A percentile compares a stretch with the other conserved stretches of the same genome.
Conservation (phyloP, 2,888 invertebrate genomes). For the Hyposoter dolosus region DNA sequence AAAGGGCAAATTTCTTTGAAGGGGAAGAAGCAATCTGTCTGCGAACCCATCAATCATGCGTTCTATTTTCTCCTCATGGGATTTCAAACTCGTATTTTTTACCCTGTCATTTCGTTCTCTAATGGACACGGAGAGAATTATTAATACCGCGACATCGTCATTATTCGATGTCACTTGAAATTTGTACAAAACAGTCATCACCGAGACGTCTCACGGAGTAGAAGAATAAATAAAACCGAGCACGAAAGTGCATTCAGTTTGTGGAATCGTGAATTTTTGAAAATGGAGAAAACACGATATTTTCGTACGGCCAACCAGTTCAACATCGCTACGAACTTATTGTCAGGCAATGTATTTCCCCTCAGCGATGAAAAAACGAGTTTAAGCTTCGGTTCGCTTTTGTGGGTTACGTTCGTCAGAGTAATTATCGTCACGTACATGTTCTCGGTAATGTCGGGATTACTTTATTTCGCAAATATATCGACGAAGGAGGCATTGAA, state of each 20-base stretch:
- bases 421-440: slow-evolving; percentile 50
- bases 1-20: background rate
- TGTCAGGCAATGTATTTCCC: slow-evolving; percentile 74
- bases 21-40: background rate
- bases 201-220: background rate
- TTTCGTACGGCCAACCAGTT: slow-evolving; percentile 69
- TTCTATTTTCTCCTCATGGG: background rate
- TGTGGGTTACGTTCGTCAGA: slow-evolving; percentile 14
- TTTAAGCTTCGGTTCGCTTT: background rate
- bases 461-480: slow-evolving; percentile 57
- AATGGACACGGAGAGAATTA: slow-evolving; percentile 39
- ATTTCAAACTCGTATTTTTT: background rate
- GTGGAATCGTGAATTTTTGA: background rate
- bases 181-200: slow-evolving; percentile 18
- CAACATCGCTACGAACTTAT: slow-evolving; percentile 67
- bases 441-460: slow-evolving; percentile 20
- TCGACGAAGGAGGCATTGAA: slow-evolving; percentile 62
- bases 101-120: background rate
- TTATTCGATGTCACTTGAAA: slow-evolving; percentile 8
- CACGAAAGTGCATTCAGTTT: slow-evolving; percentile 11
- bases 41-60: background rate
- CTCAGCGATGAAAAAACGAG: slow-evolving; percentile 26
- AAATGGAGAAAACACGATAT: slow-evolving; percentile 41
- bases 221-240: background rate
- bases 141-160: slow-evolving; percentile 30